Conservation (phyloP, 2,113 vertebrate species). For the Lasiurus borealis region DNA sequence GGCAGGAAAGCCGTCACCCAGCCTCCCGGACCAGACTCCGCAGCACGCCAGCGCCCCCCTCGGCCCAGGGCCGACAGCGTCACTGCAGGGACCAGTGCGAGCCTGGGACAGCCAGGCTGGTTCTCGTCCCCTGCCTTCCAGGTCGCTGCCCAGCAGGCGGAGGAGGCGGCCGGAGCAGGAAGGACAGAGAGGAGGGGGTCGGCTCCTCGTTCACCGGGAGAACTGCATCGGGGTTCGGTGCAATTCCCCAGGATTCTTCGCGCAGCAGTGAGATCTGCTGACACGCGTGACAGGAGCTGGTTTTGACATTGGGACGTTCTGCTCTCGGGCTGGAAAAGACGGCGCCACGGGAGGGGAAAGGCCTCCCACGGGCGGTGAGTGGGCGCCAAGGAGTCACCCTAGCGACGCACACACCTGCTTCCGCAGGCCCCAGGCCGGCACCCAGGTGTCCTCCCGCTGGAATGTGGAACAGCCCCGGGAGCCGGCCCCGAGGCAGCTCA, state of each 20-base stretch:
- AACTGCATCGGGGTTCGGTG: neutral
- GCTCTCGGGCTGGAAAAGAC: no score
- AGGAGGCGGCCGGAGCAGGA: neutral
- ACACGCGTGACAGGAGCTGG: neutral
- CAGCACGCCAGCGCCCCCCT: accelerated
- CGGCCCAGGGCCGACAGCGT: accelerated
- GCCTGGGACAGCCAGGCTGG: neutral
- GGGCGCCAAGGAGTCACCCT: neutral
- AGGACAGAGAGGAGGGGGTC: neutral
- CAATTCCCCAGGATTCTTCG: neutral
- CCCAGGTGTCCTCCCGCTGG: neutral
- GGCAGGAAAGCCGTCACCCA: accelerated
- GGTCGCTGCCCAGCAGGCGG: no score
- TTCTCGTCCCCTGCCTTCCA: no score
- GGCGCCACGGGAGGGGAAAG: no score
- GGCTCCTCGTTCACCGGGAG: accelerated
- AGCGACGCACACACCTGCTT: neutral
- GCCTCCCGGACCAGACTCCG: neutral
- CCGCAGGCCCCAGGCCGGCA: neutral
- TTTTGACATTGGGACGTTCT: no score
- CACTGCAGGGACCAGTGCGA: neutral
- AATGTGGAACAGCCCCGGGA: neutral
- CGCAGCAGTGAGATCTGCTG: neutral
- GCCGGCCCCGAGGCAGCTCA: neutral
- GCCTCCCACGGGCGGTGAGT: no score